Base-by-base conservation (phyloP, 2,797 vertebrate genomes). In the Prunella strophiata region DNA sequence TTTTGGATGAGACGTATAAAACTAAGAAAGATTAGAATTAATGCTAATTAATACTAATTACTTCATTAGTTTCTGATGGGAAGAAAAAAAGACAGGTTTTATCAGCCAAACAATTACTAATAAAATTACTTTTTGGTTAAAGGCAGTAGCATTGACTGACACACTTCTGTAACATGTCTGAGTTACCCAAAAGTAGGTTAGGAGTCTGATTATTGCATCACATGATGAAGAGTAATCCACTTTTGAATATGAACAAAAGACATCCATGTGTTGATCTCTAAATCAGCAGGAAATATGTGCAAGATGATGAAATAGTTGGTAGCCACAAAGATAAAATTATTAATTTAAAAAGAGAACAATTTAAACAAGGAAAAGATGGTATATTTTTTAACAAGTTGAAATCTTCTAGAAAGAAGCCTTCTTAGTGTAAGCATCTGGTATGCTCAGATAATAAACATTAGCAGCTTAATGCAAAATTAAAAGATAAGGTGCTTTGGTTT, bases 381-480 rank as follows among this genome's bases (percentile, higher is more conserved):
- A 21, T 66, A 67, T 82, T 71, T 48, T 48, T 76, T 68, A 79
- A 79, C 22, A 55, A 76, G 50, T 76, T 26, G 38, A 85, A 91
- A 66, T 43, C 77, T 79, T 88, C 50, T n/a, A 58, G 58, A 62
- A 83, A 87, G 78, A 72, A 91, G 52, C 12, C 47, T 74, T 63
- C 81, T 61, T 22, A 47, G 51, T 11, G 36, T 43, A 93, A 93
- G 84, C 94, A 89, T 85, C 94, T 93, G 84, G 71, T 70, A 75
- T 0, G 8, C 48, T 70, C 57, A 82, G 32, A 88, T 86, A 87
- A 93, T 34, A 94, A 61, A 81, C 85, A 88, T 87, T 93, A 91
- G 71, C 55, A 93, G 83, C 77, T 84, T 90, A 90, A 88, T 79
- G 71, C 77, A 91, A 93, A 96, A 94, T 87, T 85, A 82, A 92